phyloP scores from a whole-genome alignment of 2,888 invertebrate species.

The Metalampra italica region DNA sequence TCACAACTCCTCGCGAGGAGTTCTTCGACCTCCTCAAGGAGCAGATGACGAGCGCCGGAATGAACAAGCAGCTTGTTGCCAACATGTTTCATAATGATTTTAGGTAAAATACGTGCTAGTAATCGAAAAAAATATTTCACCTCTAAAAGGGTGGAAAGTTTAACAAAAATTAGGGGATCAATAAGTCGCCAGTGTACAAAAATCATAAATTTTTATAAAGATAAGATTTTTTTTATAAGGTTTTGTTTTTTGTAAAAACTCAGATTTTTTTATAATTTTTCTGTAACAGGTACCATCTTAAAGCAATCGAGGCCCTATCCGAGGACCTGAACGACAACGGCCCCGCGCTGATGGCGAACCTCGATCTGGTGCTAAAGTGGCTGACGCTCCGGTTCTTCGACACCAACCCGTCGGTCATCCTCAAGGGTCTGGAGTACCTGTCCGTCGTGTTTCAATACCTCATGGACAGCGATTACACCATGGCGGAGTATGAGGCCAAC shows the following conservation, averaged over 20 bases:
- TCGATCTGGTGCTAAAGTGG: conserved; percentile 98
- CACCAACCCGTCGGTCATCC: conserved; percentile 97
- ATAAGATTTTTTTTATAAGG: too few relatives aligned
- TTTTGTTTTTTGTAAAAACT: too few relatives aligned
- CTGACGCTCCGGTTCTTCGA: conserved; percentile 97
- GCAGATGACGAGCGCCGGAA: conserved; percentile 92
- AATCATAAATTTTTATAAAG: too few relatives aligned
- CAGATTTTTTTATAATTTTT: too few relatives aligned
- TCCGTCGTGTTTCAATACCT: conserved; percentile 89
- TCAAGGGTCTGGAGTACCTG: conserved; percentile 96
- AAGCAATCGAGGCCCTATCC: conserved; percentile 93
- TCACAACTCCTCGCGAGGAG: conserved; percentile 94
- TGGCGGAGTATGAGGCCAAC: conserved; percentile 94
- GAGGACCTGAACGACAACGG: conserved; percentile 90
- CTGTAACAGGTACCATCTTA: conserved; percentile 89
- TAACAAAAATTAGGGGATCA: too few relatives aligned
- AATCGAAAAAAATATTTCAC: not conserved
- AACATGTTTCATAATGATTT: conserved; percentile 98
- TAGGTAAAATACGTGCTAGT: conserved; percentile 62
- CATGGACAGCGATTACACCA: conserved; percentile 88
- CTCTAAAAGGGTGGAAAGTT: too few relatives aligned
- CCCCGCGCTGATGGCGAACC: conserved; percentile 90
- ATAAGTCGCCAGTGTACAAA: too few relatives aligned
- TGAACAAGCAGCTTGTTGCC: conserved; percentile 90
- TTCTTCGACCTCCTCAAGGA: conserved; percentile 95